Evolutionary conservation across 2,797 vertebrate species (phyloP), one percentile per base, ranked within the genome.

Genomic region (Myripristis jacobus): DNA sequence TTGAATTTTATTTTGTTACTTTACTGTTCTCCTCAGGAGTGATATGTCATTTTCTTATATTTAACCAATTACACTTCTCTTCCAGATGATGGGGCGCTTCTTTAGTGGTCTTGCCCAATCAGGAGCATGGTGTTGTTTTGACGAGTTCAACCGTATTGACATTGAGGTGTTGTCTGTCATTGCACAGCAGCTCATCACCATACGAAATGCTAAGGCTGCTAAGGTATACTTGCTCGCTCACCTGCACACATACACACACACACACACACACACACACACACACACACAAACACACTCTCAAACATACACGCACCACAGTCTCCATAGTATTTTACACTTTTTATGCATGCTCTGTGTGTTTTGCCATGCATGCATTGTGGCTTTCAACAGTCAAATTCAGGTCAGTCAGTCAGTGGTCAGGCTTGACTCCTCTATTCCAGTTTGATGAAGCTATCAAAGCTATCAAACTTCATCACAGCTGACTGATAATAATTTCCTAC

Each of bases 111-210:
- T 96, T 61, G 95, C 95, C 61, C 96, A 96, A 70, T 97, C 95
- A 0, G 95, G 95, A 58, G 95, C 96, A 65, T 96, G 96, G 95
- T 96, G 95, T 73, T 97, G 96, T 80, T 97, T 96, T 82, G 96
- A 96, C 18, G 95, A 97, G 85, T 96, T 96, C 77, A 96, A 97
- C 75, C 88, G 93, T 50, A 97, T 96, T 48, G 95, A 96, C 83
- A 95, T 96, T 31, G 95, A 95, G 87, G 96, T 96, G 66, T 76
- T 95, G 65, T 96, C 95, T 2, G 95, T 96, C 82, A 96, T 96
- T 3, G 95, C 96, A 16, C 95, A 97, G 78, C 96, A 97, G 22
- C 93, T 96, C 59, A 96, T 96, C 55, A 96, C 95, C 50, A 96
- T 96, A 68, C 89, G 94, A 75, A 96, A 95, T 2, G 95, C 95